Conservation (phyloP, 2,113 vertebrate genomes). For the Myocastor coypus region DNA sequence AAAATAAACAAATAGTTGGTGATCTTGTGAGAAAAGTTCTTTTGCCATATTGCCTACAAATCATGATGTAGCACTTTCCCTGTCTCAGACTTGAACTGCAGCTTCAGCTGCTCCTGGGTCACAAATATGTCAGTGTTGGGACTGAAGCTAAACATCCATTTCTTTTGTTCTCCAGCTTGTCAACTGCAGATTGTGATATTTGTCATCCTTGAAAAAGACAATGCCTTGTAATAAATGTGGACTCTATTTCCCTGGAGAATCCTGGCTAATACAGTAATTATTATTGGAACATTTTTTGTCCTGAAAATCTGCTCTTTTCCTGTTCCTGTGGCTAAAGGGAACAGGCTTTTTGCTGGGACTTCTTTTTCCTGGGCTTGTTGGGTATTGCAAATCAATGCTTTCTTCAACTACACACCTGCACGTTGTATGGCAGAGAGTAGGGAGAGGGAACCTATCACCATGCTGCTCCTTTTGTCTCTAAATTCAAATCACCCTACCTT, state of each 20-base stretch:
- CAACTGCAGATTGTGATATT: background rate
- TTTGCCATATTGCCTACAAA: background rate
- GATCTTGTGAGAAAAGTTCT: background rate
- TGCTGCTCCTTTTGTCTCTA: background rate
- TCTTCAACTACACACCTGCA: background rate
- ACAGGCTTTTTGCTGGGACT: background rate
- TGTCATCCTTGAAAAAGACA: background rate
- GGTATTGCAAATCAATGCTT: background rate
- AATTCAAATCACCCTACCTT: background rate
- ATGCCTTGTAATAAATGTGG: background rate
- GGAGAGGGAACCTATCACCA: background rate
- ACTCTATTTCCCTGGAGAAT: background rate
- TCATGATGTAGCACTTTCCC: background rate
- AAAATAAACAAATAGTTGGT: background rate
- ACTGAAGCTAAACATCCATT: background rate
- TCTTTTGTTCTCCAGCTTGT: background rate
- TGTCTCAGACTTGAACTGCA: background rate
- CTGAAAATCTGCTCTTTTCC: background rate
- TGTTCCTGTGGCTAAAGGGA: background rate
- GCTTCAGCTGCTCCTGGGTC: background rate
- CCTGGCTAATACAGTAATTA: background rate
- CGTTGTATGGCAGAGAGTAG: background rate
- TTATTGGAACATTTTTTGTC: background rate
- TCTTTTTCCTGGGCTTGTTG: background rate
- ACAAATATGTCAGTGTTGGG: background rate